phyloP scores from a whole-genome alignment of 2,113 vertebrate species.

The Pelmatolapia mariae region DNA sequence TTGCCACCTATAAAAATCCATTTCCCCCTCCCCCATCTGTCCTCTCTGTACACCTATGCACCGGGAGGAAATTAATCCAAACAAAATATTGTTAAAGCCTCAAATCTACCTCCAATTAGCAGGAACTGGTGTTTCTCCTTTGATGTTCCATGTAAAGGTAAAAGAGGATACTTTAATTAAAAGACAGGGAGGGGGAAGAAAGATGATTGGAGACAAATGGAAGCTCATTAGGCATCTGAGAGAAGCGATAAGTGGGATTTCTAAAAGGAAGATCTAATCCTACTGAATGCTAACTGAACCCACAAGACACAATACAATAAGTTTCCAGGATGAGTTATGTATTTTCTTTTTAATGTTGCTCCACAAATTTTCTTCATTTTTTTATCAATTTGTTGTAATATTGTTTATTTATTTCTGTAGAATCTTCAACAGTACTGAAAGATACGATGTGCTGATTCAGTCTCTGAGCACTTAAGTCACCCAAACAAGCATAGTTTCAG shows the following conservation, averaged over 20 bases:
- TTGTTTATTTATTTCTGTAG: not conserved
- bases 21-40: not conserved
- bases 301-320: not conserved
- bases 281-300: not conserved
- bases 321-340: not conserved
- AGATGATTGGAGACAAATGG: slow-evolving; percentile 38
- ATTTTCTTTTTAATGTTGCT: not conserved
- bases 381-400: not conserved
- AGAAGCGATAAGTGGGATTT: not conserved
- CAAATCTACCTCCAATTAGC: slow-evolving; percentile 53
- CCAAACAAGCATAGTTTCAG: not conserved
- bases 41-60: slow-evolving; percentile 30
- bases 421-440: not conserved
- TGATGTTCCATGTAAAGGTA: slow-evolving; percentile 52
- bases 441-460: not conserved
- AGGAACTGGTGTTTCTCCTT: slow-evolving; percentile 20
- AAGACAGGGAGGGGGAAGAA: not conserved
- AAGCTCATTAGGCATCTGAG: slow-evolving; percentile 44
- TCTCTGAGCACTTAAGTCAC: not conserved
- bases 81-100: slow-evolving; percentile 53
- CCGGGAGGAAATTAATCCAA: slow-evolving; percentile 46
- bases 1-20: not conserved
- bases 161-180: slow-evolving; percentile 43
- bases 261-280: not conserved
- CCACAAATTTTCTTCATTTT: not conserved